Evolutionary conservation across 1,140 invertebrate species (phyloP).

Genomic region (Goniozus legneri): DNA sequence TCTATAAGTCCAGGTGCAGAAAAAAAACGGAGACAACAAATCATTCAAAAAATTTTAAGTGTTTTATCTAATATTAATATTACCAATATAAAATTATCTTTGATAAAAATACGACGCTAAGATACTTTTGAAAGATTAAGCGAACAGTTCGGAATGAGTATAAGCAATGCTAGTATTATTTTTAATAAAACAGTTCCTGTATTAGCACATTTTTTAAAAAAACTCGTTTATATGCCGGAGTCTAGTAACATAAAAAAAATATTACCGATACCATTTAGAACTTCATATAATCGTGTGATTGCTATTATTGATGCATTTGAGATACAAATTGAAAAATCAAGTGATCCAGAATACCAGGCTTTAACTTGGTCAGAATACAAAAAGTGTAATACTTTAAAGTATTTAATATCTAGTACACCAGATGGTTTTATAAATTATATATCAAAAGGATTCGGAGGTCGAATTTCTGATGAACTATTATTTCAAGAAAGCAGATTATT

Average conservation of each 20-base stretch:
- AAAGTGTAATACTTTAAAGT: slow-evolving; percentile 41
- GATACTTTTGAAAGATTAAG: slow-evolving; percentile 16
- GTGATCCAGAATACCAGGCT: slow-evolving; percentile 21
- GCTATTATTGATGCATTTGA: slow-evolving; percentile 30
- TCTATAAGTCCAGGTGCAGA: background rate
- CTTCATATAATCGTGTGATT: slow-evolving; percentile 19
- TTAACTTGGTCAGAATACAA: slow-evolving; percentile 33
- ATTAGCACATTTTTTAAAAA: slow-evolving; percentile 15
- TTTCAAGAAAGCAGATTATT: slow-evolving; percentile 37
- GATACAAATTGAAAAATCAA: slow-evolving; percentile 31
- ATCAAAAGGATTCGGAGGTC: slow-evolving; percentile 43
- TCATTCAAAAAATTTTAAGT: background rate
- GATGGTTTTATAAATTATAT: slow-evolving; percentile 49
- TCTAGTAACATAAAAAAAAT: slow-evolving; percentile 8
- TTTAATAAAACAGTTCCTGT: slow-evolving; percentile 9
- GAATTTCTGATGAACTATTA: slow-evolving; percentile 36
- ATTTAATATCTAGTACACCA: slow-evolving; percentile 45
- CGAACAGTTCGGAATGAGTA: slow-evolving; percentile 10
- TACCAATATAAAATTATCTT: background rate
- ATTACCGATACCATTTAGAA: slow-evolving; percentile 18
- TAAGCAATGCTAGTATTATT: slow-evolving; percentile 7
- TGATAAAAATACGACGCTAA: slow-evolving; percentile 12
- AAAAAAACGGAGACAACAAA: background rate
- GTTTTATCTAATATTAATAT: background rate
- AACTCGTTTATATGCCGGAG: slow-evolving; percentile 11